Base-by-base conservation (phyloP, 2,113 vertebrate species). In the Scomber scombrus region DNA sequence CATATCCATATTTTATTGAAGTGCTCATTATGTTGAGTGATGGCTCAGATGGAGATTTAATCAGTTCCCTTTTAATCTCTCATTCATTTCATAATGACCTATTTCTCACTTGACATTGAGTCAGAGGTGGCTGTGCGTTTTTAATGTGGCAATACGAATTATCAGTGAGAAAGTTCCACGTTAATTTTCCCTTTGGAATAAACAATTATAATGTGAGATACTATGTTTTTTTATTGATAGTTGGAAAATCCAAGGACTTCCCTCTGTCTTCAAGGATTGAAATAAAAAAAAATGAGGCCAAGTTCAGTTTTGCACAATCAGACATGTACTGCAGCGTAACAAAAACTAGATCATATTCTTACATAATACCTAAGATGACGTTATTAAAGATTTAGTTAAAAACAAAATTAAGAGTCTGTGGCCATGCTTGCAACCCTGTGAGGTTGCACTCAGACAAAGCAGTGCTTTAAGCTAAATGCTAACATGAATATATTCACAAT, bases 1-100 rank as follows among this genome's bases (percentile, higher is more conserved):
- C 78, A 57, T 89, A 88, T 89, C 78, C 79, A 92, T 89, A 90
- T 88, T 93, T 88, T 88, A 93, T 89, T 88, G 75, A 91, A 90
- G 72, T 67, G 62, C 82, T 93, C 90, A 89, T 93, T 91, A 93
- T 65, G 83, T 74, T 93, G 92, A 93, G 68, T 83, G 90, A 93
- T 89, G 84, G 86, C 80, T 84, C 40, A 3, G 88, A 81, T 85
- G 84, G 72, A 77, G 88, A 82, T 89, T 85, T 88, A 91, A 92
- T 93, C 91, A 86, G 87, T 57, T 73, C 66, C 75, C 71, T 85
- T 89, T 92, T 85, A 90, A 92, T 90, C 81, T 82, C 77, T 78
- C 82, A 71, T 82, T 88, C 81, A 79, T 71, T 82, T 85, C 72
- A 78, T 82, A 78, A 86, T 85, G 83, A 86, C 85, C 83, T 85